Conservation (phyloP, 2,113 vertebrate genomes). For the Donacobius atricapilla region DNA sequence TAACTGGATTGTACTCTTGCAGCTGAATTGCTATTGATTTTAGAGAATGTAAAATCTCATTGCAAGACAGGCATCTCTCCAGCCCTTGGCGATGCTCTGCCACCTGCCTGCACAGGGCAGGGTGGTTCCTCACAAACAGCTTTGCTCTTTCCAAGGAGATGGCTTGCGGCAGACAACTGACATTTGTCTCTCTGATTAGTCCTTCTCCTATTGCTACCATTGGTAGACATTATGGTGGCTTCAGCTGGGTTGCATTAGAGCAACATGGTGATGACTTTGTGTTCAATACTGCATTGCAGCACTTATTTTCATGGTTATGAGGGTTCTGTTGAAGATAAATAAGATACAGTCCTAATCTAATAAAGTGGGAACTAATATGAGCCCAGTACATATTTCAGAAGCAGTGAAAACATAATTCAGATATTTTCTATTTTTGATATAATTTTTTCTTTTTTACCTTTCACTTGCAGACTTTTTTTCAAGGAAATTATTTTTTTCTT, state of each 20-base stretch:
- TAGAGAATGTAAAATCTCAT: neutral
- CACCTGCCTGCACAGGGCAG: neutral
- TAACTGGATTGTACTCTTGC: neutral
- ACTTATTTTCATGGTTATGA: neutral
- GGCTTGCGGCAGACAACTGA: neutral
- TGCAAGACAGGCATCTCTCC: neutral
- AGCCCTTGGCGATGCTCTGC: neutral
- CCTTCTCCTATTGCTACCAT: neutral
- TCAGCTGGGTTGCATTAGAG: neutral
- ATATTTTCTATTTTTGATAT: neutral
- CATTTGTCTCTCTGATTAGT: neutral
- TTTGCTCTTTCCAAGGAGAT: neutral
- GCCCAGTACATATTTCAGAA: neutral
- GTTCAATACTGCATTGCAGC: neutral
- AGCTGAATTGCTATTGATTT: constrained; percentile 24
- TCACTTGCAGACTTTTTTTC: neutral
- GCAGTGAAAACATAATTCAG: neutral
- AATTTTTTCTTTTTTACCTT: neutral
- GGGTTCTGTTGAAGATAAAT: neutral
- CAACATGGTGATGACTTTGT: neutral
- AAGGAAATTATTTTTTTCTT: neutral
- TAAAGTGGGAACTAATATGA: neutral
- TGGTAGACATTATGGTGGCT: neutral
- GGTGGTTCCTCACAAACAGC: neutral
- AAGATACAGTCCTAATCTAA: neutral